These are phyloP conservation scores for Nyctalus aviator DNA, from an alignment of 2,797 vertebrate genomes.

Conservation along the genomic window DNA sequence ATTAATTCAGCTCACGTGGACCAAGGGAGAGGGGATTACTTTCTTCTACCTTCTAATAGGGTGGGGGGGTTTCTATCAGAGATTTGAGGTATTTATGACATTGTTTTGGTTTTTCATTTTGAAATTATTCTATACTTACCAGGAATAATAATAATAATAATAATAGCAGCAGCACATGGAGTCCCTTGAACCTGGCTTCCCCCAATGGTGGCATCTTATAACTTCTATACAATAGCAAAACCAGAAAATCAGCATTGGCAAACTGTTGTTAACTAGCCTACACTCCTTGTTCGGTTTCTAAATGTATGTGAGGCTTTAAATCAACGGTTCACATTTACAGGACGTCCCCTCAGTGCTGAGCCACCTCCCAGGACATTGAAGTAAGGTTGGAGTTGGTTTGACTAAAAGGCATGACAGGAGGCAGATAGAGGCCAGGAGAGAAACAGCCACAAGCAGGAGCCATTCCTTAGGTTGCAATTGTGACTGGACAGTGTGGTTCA, in stretches of 20 bases:
- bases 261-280: neutral
- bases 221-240: neutral
- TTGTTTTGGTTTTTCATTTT: neutral
- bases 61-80: neutral
- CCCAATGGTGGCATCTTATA: neutral
- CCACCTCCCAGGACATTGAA: neutral
- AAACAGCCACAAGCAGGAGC: neutral
- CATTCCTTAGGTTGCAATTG: neutral
- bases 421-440: neutral
- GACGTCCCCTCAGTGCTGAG: rapidly evolving
- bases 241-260: neutral
- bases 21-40: too few relatives aligned
- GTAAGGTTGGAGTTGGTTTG: neutral
- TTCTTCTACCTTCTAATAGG: neutral
- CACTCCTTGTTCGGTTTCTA: neutral
- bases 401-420: neutral
- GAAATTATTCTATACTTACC: slow-evolving; percentile 3
- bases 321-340: neutral
- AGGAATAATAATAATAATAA: neutral
- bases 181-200: neutral
- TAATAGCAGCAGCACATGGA: neutral
- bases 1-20: neutral
- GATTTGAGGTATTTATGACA: neutral
- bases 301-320: neutral
- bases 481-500: neutral